Base-by-base conservation (phyloP, 2,113 vertebrate genomes). In the Cepphus grylle region DNA sequence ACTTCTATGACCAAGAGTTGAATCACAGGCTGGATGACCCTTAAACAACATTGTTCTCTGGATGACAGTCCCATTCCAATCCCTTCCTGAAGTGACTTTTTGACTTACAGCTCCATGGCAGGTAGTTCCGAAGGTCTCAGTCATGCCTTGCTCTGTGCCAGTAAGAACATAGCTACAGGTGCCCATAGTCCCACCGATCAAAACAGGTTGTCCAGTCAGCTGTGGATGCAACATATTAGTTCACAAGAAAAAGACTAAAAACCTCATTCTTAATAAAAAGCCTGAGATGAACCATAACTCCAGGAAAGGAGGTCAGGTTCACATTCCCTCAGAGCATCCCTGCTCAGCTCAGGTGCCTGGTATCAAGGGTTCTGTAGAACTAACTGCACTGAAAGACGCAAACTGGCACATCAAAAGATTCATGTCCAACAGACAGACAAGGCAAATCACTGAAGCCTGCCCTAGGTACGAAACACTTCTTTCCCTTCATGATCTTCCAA, bases 151-250 rank as follows among this genome's bases (percentile, higher is more conserved):
- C 7, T 99, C 99, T 0, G 99, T 99, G 63, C 99, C 99, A 2
- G 99, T 99, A 59, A 99, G 98, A 83, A 99, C 99, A 2, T 99
- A 99, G 89, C 99, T 99, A 88, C 99, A 99, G 82, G 99, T 99
- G 55, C 99, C 99, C 99, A 99, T 99, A 14, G 99, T 99, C 56
- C 99, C 99, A 0, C 99, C 99, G 4, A 99, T 99, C 93, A 99
- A 96, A 62, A 99, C 99, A 4, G 99, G 99, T 86, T 99, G 99
- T 42, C 99, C 99, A 12, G 99, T 99, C 81, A 99, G 98, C 99
- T 99, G 98, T 18, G 56, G 78, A 63, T 18, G 56, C 45, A 96
- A 92, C 77, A n/a, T n/a, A 49, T 50, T 80, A 53, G 56, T 25
- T 94, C 0, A 8, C 58, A 59, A 49, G 49, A 32, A 81, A 69